These are phyloP conservation scores for Macrosiphum euphorbiae DNA, from an alignment of 2,888 invertebrate species.

Conservation along the genomic window DNA sequence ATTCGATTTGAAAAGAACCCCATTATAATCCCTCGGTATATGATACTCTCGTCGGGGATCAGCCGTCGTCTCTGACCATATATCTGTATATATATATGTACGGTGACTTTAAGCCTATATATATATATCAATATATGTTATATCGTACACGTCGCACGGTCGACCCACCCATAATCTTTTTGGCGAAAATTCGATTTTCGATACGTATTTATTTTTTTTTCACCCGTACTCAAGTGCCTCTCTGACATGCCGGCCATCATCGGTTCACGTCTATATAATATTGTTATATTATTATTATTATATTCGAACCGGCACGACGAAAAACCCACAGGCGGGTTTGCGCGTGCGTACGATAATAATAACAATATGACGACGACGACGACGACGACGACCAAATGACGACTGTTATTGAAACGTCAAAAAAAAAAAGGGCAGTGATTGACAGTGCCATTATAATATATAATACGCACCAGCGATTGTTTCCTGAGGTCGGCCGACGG, in stretches of 20 bases:
- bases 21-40: slow-evolving; percentile 35
- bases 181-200: slow-evolving; percentile 25
- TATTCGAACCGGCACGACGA: neutral
- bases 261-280: neutral
- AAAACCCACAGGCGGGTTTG: neutral
- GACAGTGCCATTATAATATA: slow-evolving; percentile 49
- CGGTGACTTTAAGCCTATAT: neutral
- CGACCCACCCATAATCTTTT: neutral
- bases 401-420: slow-evolving; percentile 63
- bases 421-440: slow-evolving; percentile 46
- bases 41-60: slow-evolving; percentile 44
- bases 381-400: slow-evolving; percentile 33
- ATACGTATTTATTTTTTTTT: slow-evolving; percentile 29
- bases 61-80: slow-evolving; percentile 20
- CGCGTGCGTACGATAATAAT: neutral
- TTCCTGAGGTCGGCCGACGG: slow-evolving; percentile 14
- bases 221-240: neutral
- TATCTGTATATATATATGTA: neutral
- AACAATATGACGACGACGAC: neutral
- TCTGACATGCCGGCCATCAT: slow-evolving; percentile 20
- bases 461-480: neutral
- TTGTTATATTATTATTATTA: neutral
- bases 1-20: slow-evolving; percentile 53
- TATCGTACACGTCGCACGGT: too few relatives aligned
- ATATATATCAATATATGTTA: neutral